Percentiles rank a stretch among this genome's conserved stretches.
These are phyloP conservation scores for Cremastinae sp. DNA, from an alignment of 2,888 invertebrate species.

Conservation along the genomic window DNA sequence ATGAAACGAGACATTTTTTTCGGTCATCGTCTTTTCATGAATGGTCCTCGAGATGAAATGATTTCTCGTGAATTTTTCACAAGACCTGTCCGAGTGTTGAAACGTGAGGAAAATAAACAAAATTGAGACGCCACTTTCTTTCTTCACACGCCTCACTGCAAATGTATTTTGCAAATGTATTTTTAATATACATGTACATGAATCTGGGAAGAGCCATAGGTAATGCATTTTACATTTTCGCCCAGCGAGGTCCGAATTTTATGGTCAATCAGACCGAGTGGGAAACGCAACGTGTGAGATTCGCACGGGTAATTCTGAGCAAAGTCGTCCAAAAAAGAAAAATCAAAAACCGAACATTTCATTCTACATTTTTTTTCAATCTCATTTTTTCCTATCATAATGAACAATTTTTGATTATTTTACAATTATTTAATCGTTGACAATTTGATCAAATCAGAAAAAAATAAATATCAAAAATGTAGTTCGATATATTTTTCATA, in stretches of 20 bases:
- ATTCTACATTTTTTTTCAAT: no score
- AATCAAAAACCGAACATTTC: no score
- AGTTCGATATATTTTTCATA: no score
- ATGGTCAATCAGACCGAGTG: slow-evolving; percentile 61
- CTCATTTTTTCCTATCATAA: no score
- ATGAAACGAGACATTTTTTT: no score
- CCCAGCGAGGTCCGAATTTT: slow-evolving; percentile 40
- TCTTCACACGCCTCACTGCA: not conserved
- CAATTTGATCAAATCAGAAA: no score
- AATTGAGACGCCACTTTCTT: not conserved
- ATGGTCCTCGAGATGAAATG: not conserved
- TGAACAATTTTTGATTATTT: no score
- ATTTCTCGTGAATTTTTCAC: not conserved
- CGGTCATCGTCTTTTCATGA: no score
- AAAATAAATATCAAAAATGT: no score
- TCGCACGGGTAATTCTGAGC: not conserved
- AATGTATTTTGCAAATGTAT: not conserved
- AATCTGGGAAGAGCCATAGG: not conserved
- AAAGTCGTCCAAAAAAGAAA: not conserved
- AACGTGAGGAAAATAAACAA: not conserved
- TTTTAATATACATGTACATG: not conserved
- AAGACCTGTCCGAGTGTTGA: not conserved
- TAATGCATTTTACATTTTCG: slow-evolving; percentile 33
- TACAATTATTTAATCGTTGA: no score
- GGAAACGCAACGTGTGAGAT: slow-evolving; percentile 25